phyloP scores from a whole-genome alignment of 2,797 vertebrate species.

The Orestias chungarensis region DNA sequence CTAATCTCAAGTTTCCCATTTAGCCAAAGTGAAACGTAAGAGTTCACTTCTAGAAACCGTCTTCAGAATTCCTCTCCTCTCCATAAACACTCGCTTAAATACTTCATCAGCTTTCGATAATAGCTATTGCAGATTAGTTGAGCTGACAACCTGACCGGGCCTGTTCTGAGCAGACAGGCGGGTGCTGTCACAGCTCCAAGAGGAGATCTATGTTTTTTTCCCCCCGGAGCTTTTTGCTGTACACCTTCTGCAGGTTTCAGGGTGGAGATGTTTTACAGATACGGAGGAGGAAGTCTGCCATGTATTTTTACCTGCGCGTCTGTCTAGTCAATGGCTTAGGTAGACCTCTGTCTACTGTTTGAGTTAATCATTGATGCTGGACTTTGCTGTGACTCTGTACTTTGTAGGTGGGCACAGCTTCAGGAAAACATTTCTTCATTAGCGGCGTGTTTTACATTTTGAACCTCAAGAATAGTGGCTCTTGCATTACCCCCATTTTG shows the following conservation, averaged over 20 bases:
- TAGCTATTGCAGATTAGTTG: slow-evolving; percentile 43
- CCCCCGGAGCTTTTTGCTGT: slow-evolving; percentile 44
- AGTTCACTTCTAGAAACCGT: slow-evolving; percentile 33
- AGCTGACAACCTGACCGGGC: slow-evolving; percentile 63
- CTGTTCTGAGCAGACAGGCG: slow-evolving; percentile 46
- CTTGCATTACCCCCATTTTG: slow-evolving; percentile 29
- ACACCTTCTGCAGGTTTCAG: slow-evolving; percentile 31
- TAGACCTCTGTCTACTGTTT: slow-evolving; percentile 55
- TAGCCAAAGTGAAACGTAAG: slow-evolving; percentile 23
- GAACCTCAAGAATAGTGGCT: slow-evolving; percentile 27
- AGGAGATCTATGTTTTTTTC: slow-evolving; percentile 31
- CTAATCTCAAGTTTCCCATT: slow-evolving; percentile 3
- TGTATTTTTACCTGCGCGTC: slow-evolving; percentile 36
- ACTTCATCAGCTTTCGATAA: slow-evolving; percentile 64
- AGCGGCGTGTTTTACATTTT: slow-evolving; percentile 34
- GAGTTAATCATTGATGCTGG: slow-evolving; percentile 69
- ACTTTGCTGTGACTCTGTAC: slow-evolving; percentile 25
- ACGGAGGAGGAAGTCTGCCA: slow-evolving; percentile 64
- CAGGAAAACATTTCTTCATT: slow-evolving; percentile 42
- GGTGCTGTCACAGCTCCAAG: slow-evolving; percentile 38
- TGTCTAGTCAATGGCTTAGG: slow-evolving; percentile 47
- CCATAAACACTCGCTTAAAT: slow-evolving; percentile 60
- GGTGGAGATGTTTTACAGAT: slow-evolving; percentile 50
- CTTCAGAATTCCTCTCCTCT: slow-evolving; percentile 51
- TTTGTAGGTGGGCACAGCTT: slow-evolving; percentile 17